Evolutionary conservation across 2,888 invertebrate species (phyloP), one percentile per base, ranked within the genome.

Genomic region (Cyclophora albipunctata): DNA sequence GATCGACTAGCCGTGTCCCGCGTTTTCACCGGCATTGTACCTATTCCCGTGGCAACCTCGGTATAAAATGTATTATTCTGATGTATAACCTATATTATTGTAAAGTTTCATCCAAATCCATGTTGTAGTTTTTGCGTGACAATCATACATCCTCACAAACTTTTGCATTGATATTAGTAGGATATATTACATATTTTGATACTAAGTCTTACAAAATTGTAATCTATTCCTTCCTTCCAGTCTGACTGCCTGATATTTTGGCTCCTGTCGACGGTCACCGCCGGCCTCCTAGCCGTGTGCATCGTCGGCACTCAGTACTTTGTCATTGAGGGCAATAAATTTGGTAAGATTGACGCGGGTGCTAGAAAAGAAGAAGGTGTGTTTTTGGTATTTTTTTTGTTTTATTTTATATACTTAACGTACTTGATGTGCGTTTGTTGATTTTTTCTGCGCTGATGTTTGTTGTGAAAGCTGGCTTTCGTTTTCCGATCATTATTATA

Each of bases 261-360:
- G 72, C 84, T 93, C 49, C 84, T 93, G 52, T 92, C 93, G n/a
- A 83, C 92, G 7, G 91, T 93, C 47, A 92, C 93, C 3, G 84
- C 90, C 3, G 92, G 92, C 2, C 77, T 93, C 49, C 80, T 92
- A 34, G 89, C 90, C 1, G 91, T 93, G 49, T 92, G 92, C 77
- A 81, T 91, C 62, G 81, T 91, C 59, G 92, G 93, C 53, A 91
- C 92, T 76, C 91, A 91, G 62, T 92, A 93, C 75, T 93, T 93
- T 75, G 89, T 92, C 49, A 85, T 90, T 55, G 93, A 93, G 73
- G 92, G 92, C 49, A 89, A 83, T 67, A 92, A 91, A 81, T 83
- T 92, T 62, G 93, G 93, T 68, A 90, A 93, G 74, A 74, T 74
- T 63, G 77, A 78, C 54, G 62, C 66, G 50, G 70, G 71, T 57